Evolutionary conservation across 2,113 vertebrate genomes (phyloP).

Genomic region (Phycodurus eques): DNA sequence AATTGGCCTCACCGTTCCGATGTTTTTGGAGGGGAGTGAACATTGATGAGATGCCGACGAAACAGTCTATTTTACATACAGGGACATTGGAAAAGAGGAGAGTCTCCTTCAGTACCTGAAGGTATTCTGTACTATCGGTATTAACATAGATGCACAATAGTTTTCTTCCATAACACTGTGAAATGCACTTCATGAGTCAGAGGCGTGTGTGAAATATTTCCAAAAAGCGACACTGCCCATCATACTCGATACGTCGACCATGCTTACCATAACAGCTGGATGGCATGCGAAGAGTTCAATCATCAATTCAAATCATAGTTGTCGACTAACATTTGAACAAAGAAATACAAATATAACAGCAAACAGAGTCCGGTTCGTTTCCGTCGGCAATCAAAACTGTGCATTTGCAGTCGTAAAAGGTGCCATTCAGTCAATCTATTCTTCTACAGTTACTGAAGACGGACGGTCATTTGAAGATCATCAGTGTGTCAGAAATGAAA

Average conservation of each 20-base stretch:
- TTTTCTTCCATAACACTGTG: conserved; percentile 3
- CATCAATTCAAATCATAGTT: neutral
- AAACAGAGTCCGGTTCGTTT: neutral
- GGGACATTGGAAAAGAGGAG: no score
- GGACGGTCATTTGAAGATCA: neutral
- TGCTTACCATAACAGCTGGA: neutral
- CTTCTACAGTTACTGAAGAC: neutral
- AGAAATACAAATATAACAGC: neutral
- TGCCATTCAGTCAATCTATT: neutral
- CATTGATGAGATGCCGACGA: no score
- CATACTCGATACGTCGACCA: neutral
- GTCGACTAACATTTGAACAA: neutral
- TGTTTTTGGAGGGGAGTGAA: no score
- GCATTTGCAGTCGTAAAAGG: neutral
- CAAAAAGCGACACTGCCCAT: neutral
- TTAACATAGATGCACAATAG: no score
- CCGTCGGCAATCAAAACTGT: neutral
- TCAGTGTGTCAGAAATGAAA: neutral
- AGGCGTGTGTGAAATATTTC: neutral
- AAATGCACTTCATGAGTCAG: conserved; percentile 6
- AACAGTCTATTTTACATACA: no score
- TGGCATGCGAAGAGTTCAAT: neutral
- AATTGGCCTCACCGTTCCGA: no score
- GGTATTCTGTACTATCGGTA: no score
- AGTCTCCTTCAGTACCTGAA: no score